A percentile compares a stretch with the other conserved stretches of the same genome.
These are phyloP conservation scores for Drosophila maculinotata DNA, from an alignment of 2,888 invertebrate species.

Conservation along the genomic window DNA sequence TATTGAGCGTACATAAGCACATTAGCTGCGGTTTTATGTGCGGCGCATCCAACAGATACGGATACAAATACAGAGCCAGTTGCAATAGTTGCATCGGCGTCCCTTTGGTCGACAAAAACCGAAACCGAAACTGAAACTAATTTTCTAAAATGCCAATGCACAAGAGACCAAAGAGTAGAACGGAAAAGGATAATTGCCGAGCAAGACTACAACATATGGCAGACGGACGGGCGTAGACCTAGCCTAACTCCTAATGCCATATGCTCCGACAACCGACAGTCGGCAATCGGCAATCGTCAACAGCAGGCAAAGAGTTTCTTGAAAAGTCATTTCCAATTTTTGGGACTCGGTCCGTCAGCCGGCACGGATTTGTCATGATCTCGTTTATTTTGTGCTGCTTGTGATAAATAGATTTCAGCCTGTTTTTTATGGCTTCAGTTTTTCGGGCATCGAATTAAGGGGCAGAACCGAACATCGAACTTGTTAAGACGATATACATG, in stretches of 20 bases:
- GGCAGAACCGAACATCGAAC: constrained; percentile 41
- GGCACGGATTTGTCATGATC: constrained; percentile 74
- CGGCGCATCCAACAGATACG: constrained; percentile 39
- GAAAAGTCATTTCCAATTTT: constrained; percentile 37
- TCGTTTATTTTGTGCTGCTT: constrained; percentile 64
- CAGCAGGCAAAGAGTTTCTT: constrained; percentile 64
- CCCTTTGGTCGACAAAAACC: constrained; percentile 58
- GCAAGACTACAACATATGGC: constrained; percentile 76
- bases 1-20: constrained; percentile 75
- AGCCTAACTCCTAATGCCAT: constrained; percentile 35
- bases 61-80: constrained; percentile 21
- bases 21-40: constrained; percentile 73
- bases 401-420: constrained; percentile 67
- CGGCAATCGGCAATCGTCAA: constrained; percentile 22
- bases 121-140: constrained; percentile 71
- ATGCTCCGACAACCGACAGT: constrained; percentile 29
- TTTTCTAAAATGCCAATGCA: constrained; percentile 47
- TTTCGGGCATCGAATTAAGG: constrained; percentile 61
- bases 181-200: constrained; percentile 76
- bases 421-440: constrained; percentile 54
- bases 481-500: constrained; percentile 64
- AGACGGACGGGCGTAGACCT: too few species aligned
- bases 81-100: constrained; percentile 55
- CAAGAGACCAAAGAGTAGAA: constrained; percentile 31
- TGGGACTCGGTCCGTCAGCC: constrained; percentile 52